Evolutionary conservation across 2,888 invertebrate genomes (phyloP).

Genomic region (Apamea crenata): DNA sequence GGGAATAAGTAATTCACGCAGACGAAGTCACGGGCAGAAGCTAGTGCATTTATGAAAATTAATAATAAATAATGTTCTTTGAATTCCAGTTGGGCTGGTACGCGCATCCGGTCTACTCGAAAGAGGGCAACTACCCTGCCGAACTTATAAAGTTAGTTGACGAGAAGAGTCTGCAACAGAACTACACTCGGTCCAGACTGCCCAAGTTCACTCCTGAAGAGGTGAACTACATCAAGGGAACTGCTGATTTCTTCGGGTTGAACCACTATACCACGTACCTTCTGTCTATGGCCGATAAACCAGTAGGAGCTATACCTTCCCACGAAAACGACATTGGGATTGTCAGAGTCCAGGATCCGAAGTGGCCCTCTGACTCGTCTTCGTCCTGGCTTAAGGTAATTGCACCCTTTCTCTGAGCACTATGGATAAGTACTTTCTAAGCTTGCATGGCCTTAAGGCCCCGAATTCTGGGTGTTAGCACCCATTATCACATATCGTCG

Average conservation of each 20-base stretch:
- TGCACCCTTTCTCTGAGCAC: neutral
- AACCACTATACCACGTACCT: slow-evolving; percentile 89
- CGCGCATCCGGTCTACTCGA: slow-evolving; percentile 89
- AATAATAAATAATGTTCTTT: slow-evolving; percentile 3
- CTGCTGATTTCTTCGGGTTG: slow-evolving; percentile 88
- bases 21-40: neutral
- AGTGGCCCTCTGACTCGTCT: slow-evolving; percentile 91
- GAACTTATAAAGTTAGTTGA: slow-evolving; percentile 89
- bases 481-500: neutral
- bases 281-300: slow-evolving; percentile 82
- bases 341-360: slow-evolving; percentile 88
- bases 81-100: slow-evolving; percentile 88
- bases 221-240: slow-evolving; percentile 84
- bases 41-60: neutral
- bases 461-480: neutral
- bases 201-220: slow-evolving; percentile 90
- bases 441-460: neutral
- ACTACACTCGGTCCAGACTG: slow-evolving; percentile 89
- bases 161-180: slow-evolving; percentile 88
- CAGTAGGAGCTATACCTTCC: slow-evolving; percentile 88
- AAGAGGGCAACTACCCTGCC: slow-evolving; percentile 90
- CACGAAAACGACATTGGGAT: slow-evolving; percentile 92
- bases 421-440: neutral
- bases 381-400: slow-evolving; percentile 91
- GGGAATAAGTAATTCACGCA: neutral